Percentiles rank a stretch among this genome's conserved stretches.
These are phyloP conservation scores for Autographa pulchrina DNA, from an alignment of 2,888 invertebrate genomes.

Conservation along the genomic window DNA sequence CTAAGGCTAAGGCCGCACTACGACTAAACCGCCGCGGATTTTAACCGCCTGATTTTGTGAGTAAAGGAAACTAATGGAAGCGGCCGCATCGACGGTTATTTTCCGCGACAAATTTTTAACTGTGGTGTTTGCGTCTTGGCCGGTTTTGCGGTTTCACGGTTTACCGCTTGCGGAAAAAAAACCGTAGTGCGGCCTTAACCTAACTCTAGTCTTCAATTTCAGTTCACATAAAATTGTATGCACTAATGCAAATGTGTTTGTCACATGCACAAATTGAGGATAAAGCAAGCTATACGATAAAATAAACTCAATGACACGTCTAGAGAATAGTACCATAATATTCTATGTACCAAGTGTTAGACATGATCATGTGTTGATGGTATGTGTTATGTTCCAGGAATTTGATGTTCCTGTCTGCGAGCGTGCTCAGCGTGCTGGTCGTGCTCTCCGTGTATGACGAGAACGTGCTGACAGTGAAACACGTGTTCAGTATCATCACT, in stretches of 20 bases:
- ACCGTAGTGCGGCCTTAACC: not conserved
- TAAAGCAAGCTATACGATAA: not conserved
- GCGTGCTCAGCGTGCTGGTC: conserved; percentile 94
- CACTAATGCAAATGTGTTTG: not conserved
- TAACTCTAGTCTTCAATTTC: not conserved
- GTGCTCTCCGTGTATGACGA: conserved; percentile 96
- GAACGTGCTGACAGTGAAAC: conserved; percentile 97
- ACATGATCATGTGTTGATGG: not conserved
- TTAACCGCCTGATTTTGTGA: no score
- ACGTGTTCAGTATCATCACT: conserved; percentile 96
- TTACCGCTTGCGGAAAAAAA: not conserved
- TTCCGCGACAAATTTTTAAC: no score
- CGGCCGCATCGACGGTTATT: no score
- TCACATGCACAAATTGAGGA: not conserved
- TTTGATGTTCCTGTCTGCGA: conserved; percentile 96
- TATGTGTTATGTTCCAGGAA: conserved; percentile 87
- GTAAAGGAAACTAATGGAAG: no score
- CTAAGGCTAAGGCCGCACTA: no score
- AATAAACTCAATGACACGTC: no score
- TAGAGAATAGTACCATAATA: no score
- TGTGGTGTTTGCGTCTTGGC: no score
- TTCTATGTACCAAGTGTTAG: no score
- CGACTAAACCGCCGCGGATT: no score
- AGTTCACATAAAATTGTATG: not conserved
- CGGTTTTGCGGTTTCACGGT: no score